Percentiles rank a stretch among this genome's conserved stretches.
Conservation (phyloP, 2,797 vertebrate genomes). For the Clamator glandarius region DNA sequence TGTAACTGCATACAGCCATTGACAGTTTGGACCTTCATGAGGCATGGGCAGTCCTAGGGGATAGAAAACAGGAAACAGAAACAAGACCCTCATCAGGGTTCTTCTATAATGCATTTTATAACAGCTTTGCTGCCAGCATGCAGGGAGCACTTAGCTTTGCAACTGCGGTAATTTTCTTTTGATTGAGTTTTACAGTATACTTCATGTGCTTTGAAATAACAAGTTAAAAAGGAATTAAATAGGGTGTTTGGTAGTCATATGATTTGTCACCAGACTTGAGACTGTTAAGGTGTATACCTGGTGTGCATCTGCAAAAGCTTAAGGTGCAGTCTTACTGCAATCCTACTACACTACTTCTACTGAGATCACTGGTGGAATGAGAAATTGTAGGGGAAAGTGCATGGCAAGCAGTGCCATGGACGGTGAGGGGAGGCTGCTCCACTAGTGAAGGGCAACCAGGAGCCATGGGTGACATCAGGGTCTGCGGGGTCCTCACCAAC, state of each 20-base stretch:
- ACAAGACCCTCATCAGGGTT: not conserved
- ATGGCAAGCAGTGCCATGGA: fast-evolving
- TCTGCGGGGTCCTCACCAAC: not conserved
- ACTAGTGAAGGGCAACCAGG: not conserved
- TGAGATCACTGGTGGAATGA: not conserved
- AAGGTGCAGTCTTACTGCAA: not conserved
- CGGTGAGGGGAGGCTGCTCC: fast-evolving
- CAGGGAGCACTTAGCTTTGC: not conserved
- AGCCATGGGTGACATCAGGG: not conserved
- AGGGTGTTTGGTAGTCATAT: not conserved
- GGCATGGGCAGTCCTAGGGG: not conserved
- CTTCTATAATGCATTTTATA: not conserved
- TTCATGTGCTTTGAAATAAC: not conserved
- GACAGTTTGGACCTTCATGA: not conserved
- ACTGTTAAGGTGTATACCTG: not conserved
- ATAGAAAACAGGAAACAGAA: not conserved
- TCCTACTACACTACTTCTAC: not conserved
- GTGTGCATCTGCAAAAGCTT: not conserved
- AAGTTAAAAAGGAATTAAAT: not conserved
- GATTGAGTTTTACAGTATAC: not conserved
- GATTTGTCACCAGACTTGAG: not conserved
- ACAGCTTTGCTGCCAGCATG: not conserved
- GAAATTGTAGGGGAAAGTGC: not conserved
- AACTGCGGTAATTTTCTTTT: not conserved
- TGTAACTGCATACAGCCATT: not conserved